Evolutionary conservation across 2,797 vertebrate genomes (phyloP).

Genomic region (Diceros bicornis): DNA sequence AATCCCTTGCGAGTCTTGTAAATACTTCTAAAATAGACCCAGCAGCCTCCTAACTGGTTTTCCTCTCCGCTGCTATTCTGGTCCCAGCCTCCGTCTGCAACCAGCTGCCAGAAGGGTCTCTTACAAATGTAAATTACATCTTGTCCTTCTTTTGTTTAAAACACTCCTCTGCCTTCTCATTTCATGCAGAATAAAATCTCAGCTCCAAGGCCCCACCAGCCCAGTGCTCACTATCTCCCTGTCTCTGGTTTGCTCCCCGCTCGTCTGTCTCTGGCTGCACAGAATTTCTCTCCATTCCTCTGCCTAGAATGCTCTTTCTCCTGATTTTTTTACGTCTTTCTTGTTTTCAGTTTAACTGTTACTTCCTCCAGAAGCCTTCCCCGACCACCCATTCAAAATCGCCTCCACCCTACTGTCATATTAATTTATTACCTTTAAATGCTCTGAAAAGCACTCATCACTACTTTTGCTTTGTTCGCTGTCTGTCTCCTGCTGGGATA

Average conservation of each 20-base stretch:
- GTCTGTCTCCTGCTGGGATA: neutral
- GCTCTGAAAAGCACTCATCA: neutral
- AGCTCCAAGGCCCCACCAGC: neutral
- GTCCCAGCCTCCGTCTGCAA: neutral
- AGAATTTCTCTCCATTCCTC: neutral
- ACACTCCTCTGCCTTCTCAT: neutral
- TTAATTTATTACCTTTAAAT: neutral
- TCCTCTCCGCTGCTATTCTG: too few species aligned
- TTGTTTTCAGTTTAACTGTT: neutral
- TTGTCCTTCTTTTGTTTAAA: neutral
- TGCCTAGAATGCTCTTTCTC: neutral
- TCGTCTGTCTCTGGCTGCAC: neutral
- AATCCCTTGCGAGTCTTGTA: neutral
- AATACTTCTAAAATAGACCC: neutral
- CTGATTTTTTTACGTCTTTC: neutral
- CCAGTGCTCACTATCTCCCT: fast-evolving
- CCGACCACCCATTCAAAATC: neutral
- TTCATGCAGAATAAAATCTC: neutral
- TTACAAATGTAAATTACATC: neutral
- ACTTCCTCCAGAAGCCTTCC: neutral
- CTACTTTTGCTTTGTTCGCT: neutral
- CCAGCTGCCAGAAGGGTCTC: neutral
- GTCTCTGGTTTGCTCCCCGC: neutral
- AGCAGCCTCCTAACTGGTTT: neutral
- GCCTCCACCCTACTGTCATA: too few species aligned